phyloP scores from a whole-genome alignment of 2,888 invertebrate species.

The Trichopria drosophilae region DNA sequence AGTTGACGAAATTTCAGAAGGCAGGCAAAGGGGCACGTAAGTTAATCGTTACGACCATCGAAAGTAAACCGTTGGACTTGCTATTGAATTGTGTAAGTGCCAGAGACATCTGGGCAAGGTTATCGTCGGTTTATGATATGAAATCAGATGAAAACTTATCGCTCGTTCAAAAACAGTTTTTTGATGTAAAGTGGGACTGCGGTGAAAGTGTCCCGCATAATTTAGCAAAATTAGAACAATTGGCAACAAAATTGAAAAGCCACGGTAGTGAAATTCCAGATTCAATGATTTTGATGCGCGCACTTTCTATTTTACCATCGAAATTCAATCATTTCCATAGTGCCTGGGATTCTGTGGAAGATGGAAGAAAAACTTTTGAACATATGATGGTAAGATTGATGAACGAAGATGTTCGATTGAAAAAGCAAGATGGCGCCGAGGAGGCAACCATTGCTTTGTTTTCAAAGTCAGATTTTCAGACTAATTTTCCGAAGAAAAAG shows the following conservation, averaged over 20 bases:
- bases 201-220: conserved; percentile 20
- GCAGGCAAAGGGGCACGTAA: conserved; percentile 34
- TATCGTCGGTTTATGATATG: conserved; percentile 31
- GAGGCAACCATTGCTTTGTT: no score
- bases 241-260: conserved; percentile 30
- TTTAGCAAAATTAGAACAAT: conserved; percentile 27
- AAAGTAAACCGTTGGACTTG: conserved; percentile 34
- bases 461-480: no score
- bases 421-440: no score
- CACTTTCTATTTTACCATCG: conserved; percentile 24
- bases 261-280: conserved; percentile 24
- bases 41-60: conserved; percentile 35
- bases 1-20: conserved; percentile 24
- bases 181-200: conserved; percentile 29
- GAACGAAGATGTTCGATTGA: no score
- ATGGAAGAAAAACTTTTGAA: conserved; percentile 10
- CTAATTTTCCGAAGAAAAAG: no score
- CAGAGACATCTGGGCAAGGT: conserved; percentile 33
- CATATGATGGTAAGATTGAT: conserved; percentile 12
- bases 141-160: conserved; percentile 28
- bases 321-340: conserved; percentile 22
- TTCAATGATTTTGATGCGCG: conserved; percentile 30
- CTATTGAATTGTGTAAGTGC: conserved; percentile 32
- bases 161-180: conserved; percentile 33
- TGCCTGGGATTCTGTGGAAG: conserved; percentile 20